Base-by-base conservation (phyloP, 2,797 vertebrate genomes). In the Pangasius mekongensis region DNA sequence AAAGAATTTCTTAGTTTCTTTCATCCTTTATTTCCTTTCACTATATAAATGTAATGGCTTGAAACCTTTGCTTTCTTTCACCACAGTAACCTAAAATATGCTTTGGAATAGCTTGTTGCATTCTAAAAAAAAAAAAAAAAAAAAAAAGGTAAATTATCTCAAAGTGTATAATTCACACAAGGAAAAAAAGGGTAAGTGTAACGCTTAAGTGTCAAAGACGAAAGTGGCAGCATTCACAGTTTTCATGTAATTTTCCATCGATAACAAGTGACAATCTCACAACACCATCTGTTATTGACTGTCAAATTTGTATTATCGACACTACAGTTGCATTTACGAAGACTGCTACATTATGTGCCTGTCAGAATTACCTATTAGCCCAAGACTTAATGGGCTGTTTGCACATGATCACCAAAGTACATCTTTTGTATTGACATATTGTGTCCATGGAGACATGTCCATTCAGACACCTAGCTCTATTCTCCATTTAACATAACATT, bases 341-440 rank as follows among this genome's bases (percentile, higher is more conserved):
- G 24, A 85, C 13, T 62, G 33, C 27, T 36, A 54, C 64, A 85
- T 87, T 69, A 83, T 89, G 67, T 30, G 14, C 77, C 86, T 89
- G 88, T 90, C 88, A 87, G 60, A 88, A 90, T 91, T 88, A 89
- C 67, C 88, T 71, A 84, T 91, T 87, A 91, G 76, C 67, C 66
- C 56, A 69, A 88, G 83, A 86, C 85, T 22, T 90, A 91, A 91
- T 80, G 78, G 73, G 67, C 39, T 73, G 88, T 84, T 86, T 36
- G 11, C 82, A 67, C 83, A 83, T 39, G 36, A 87, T 80, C 87
- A 47, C 87, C 87, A 73, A 74, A 89, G 87, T 14, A 86, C 71
- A 87, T 69, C 81, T 56, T 87, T 58, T 84, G 82, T 89, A 86
- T 77, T 85, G 73, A 87, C 80, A 88, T 85, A 69, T 30, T 52